phyloP scores from a whole-genome alignment of 2,113 vertebrate species.

The Philantomba maxwellii region DNA sequence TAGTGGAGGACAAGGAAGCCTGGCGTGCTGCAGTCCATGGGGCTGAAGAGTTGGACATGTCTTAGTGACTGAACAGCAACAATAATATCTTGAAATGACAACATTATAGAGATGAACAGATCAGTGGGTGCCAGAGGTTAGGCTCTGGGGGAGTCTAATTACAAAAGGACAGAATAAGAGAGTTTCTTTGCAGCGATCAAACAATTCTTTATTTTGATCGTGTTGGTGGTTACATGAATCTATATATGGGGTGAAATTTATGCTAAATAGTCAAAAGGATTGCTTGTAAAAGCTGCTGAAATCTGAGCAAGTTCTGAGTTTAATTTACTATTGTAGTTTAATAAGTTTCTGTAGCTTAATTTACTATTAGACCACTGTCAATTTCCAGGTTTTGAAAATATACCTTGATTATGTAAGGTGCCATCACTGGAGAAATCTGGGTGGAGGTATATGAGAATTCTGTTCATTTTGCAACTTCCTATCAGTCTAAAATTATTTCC shows the following conservation, averaged over 20 bases:
- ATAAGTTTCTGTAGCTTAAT: not conserved
- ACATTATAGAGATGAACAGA: not conserved
- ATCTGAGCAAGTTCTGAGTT: not conserved
- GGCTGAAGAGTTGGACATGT: not conserved
- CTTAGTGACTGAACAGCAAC: not conserved
- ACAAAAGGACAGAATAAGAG: not conserved
- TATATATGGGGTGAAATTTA: not conserved
- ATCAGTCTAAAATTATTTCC: not conserved
- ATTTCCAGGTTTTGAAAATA: not conserved
- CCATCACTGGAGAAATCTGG: not conserved
- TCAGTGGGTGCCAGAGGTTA: not conserved
- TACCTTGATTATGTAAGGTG: not conserved
- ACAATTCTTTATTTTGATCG: not conserved
- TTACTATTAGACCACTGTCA: not conserved
- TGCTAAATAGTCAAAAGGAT: not conserved
- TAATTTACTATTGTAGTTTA: not conserved
- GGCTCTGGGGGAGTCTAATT: not conserved
- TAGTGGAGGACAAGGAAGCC: not conserved
- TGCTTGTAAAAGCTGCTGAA: not conserved
- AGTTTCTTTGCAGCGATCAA: not conserved
- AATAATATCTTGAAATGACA: not conserved
- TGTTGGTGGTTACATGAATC: not conserved
- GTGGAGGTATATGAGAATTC: not conserved
- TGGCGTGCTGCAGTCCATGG: not conserved
- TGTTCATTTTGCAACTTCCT: not conserved